phyloP scores from a whole-genome alignment of 2,888 invertebrate genomes.

The Synergus laeviventris region DNA sequence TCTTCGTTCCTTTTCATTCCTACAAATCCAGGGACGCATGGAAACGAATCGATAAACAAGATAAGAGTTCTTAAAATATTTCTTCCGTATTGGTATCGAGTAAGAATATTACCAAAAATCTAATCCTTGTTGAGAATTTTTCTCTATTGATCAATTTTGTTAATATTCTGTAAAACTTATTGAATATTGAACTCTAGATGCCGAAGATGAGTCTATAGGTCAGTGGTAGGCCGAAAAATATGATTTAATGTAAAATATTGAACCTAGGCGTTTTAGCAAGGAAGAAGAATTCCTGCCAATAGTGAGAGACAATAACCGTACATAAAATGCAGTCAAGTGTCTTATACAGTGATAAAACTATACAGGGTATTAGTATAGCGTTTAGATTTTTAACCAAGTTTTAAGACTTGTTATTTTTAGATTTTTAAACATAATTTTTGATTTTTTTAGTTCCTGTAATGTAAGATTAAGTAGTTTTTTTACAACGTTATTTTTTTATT shows the following conservation, averaged over 20 bases:
- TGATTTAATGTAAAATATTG: slow-evolving; percentile 7
- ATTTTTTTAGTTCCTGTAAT: background rate
- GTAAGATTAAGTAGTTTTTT: background rate
- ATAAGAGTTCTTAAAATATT: background rate
- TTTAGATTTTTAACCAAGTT: background rate
- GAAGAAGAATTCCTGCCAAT: background rate
- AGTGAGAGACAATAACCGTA: slow-evolving; percentile 14
- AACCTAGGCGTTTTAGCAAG: slow-evolving; percentile 1
- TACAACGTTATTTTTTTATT: background rate
- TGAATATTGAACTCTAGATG: background rate
- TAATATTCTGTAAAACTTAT: background rate
- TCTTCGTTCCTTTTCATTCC: slow-evolving; percentile 40
- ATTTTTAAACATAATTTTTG: background rate
- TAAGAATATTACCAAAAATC: background rate
- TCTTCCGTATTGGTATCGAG: background rate
- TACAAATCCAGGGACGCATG: slow-evolving; percentile 9
- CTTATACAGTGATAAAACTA: slow-evolving; percentile 20
- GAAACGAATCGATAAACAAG: background rate
- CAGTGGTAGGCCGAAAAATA: slow-evolving; percentile 53
- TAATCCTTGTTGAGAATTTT: background rate
- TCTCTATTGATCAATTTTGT: background rate
- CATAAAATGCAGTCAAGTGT: slow-evolving; percentile 14
- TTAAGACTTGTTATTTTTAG: background rate
- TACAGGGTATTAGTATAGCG: slow-evolving; percentile 32
- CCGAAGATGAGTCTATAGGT: slow-evolving; percentile 49